These are phyloP conservation scores for Arvicanthis niloticus DNA, from an alignment of 2,113 vertebrate species.

Conservation along the genomic window DNA sequence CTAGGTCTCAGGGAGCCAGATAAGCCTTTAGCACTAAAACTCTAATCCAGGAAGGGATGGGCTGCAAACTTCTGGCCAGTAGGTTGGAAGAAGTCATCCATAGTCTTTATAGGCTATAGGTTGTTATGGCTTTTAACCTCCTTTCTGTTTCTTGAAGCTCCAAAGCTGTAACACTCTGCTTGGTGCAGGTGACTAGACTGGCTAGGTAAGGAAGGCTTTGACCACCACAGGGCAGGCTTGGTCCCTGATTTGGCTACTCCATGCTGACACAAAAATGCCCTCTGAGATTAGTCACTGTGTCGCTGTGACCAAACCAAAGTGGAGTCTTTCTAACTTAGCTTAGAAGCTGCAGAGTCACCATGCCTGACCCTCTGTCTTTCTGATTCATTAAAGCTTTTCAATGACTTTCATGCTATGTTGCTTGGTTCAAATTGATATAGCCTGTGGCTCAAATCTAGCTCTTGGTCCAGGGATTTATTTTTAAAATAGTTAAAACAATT, in stretches of 20 bases:
- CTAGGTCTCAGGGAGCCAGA: neutral
- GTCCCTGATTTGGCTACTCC: neutral
- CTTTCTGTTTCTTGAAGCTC: neutral
- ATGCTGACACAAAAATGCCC: neutral
- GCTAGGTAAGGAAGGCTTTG: neutral
- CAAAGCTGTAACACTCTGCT: neutral
- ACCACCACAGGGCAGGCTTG: accelerated
- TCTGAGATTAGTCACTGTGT: neutral
- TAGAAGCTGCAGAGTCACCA: neutral
- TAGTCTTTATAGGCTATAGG: too few species aligned
- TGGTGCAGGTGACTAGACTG: neutral
- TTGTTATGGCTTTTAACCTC: neutral
- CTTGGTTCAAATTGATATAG: neutral
- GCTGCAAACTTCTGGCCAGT: neutral
- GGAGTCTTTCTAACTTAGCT: too few species aligned
- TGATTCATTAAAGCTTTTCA: neutral
- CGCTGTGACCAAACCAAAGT: neutral
- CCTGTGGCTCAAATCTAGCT: neutral
- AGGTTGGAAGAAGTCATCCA: neutral
- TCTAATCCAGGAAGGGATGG: neutral
- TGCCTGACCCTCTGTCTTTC: neutral
- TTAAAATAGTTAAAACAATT: neutral
- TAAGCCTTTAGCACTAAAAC: neutral
- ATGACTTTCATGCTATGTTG: neutral
- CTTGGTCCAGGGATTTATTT: neutral